A percentile compares a stretch with the other conserved stretches of the same genome.
These are phyloP conservation scores for Bombus sibiricus DNA, from an alignment of 1,140 invertebrate genomes.

Conservation along the genomic window DNA sequence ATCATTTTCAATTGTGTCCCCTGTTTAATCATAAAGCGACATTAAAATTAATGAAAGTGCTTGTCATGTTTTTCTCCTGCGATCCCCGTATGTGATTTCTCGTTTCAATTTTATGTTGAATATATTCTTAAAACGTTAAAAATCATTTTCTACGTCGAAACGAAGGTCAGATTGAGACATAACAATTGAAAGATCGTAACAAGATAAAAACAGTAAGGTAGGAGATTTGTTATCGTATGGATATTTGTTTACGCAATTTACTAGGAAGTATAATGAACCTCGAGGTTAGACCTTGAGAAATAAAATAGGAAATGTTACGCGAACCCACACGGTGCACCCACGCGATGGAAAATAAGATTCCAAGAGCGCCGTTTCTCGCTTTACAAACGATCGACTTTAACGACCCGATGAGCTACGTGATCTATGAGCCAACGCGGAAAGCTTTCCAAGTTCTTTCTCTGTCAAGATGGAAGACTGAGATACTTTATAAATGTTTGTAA, in stretches of 20 bases:
- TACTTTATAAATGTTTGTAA: constrained; percentile 26
- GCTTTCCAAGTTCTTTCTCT: constrained; percentile 7
- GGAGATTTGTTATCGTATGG: not conserved
- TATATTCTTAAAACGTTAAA: no score
- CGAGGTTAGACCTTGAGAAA: constrained; percentile 1
- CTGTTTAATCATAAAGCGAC: no score
- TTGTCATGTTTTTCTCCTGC: no score
- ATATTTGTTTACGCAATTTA: not conserved
- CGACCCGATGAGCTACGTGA: constrained; percentile 50
- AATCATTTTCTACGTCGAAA: not conserved
- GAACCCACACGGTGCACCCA: constrained; percentile 56
- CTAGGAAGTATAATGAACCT: constrained; percentile 48
- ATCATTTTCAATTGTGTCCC: no score
- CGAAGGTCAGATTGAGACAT: not conserved
- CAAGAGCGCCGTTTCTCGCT: constrained; percentile 10
- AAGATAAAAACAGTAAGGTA: not conserved
- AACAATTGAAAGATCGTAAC: not conserved
- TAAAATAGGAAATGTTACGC: constrained; percentile 9
- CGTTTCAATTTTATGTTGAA: no score
- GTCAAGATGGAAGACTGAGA: not conserved
- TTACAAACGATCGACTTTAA: constrained; percentile 58
- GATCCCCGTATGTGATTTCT: no score
- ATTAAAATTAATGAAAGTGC: no score
- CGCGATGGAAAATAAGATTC: constrained; percentile 58
- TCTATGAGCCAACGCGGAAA: constrained; percentile 28